A percentile compares a stretch with the other conserved stretches of the same genome.
These are phyloP conservation scores for Adelges cooleyi DNA, from an alignment of 1,140 invertebrate genomes.

Conservation along the genomic window DNA sequence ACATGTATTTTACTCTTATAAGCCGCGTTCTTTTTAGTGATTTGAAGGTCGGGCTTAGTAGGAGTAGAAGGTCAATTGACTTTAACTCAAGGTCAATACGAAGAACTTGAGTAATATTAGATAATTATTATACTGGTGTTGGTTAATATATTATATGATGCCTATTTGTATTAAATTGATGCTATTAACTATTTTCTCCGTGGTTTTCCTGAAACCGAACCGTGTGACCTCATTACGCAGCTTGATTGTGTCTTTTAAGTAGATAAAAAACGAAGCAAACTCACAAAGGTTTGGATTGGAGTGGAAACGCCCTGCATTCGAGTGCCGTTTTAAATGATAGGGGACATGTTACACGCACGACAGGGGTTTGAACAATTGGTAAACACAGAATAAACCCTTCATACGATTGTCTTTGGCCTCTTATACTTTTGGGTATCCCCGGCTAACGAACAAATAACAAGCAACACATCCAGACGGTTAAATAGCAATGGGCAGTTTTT, in stretches of 20 bases:
- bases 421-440: conserved; percentile 4
- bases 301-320: neutral
- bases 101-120: neutral
- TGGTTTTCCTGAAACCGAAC: neutral
- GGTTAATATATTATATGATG: too few species aligned
- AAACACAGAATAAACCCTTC: conserved; percentile 16
- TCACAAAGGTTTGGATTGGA: conserved; percentile 1
- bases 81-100: conserved; percentile 6
- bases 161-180: too few species aligned
- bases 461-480: neutral
- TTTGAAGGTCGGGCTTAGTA: neutral
- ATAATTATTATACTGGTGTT: too few species aligned
- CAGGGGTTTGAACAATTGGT: conserved; percentile 9
- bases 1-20: too few species aligned
- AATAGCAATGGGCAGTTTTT: neutral
- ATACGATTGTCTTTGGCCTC: conserved; percentile 17
- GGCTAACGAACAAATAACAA: conserved; percentile 1
- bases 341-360: conserved; percentile 17
- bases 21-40: too few species aligned
- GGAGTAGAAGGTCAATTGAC: neutral
- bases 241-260: neutral
- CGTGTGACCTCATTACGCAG: conserved; percentile 11
- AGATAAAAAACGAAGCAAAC: neutral
- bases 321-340: conserved; percentile 10
- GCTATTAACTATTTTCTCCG: too few species aligned